Conservation (phyloP, 2,113 vertebrate genomes). For the Syngnathoides biaculeatus region DNA sequence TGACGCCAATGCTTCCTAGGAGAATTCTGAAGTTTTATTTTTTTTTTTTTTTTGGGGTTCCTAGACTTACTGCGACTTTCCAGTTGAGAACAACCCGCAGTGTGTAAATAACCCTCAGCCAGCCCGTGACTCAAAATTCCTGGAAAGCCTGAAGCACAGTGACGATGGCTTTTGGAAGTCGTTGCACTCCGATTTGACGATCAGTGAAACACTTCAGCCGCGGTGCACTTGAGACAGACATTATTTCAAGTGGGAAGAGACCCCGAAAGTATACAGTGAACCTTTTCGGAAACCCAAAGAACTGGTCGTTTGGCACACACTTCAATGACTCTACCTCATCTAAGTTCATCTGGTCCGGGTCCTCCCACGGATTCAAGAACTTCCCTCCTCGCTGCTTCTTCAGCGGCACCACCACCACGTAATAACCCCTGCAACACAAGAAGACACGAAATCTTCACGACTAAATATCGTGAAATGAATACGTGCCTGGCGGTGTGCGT, state of each 20-base stretch:
- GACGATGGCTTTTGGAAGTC: neutral
- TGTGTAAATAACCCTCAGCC: neutral
- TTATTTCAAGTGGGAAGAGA: neutral
- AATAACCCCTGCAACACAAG: constrained; percentile 83
- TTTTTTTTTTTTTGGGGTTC: no score
- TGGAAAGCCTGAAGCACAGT: neutral
- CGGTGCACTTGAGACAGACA: neutral
- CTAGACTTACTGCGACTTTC: no score
- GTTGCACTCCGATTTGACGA: no score
- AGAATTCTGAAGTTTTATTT: neutral
- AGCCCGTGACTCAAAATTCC: neutral
- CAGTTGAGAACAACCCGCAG: neutral
- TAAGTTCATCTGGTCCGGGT: constrained; percentile 96
- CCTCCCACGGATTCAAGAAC: constrained; percentile 90
- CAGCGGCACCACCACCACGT: constrained; percentile 95
- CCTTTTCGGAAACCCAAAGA: neutral
- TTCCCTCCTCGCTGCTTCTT: constrained; percentile 92
- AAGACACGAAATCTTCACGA: neutral
- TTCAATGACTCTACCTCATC: constrained; percentile 81
- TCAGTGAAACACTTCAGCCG: neutral
- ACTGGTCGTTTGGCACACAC: neutral
- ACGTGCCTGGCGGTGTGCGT: neutral
- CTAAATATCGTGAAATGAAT: neutral
- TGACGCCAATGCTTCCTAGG: no score
- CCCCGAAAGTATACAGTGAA: neutral